These are phyloP conservation scores for Masnerella sp. DNA, from an alignment of 2,888 invertebrate genomes.

Conservation along the genomic window DNA sequence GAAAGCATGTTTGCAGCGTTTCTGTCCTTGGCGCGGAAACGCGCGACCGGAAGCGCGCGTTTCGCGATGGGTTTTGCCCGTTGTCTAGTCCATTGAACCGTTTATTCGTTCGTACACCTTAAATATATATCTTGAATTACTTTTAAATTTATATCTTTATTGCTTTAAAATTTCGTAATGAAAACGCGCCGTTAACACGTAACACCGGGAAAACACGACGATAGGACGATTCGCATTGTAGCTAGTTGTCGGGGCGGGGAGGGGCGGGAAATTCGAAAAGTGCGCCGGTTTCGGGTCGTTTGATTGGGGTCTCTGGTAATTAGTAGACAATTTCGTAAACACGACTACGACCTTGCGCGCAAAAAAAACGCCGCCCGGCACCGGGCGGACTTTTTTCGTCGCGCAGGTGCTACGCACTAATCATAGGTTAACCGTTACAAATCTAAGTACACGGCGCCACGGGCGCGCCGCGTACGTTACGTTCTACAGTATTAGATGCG, in stretches of 20 bases:
- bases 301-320: conserved; percentile 28
- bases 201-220: conserved; percentile 60
- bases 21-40: no score
- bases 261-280: conserved; percentile 11
- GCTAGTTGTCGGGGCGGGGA: conserved; percentile 13
- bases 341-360: conserved; percentile 49
- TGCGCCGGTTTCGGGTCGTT: conserved; percentile 24
- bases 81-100: conserved; percentile 44
- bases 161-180: conserved; percentile 77
- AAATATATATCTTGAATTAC: conserved; percentile 63
- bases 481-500: conserved; percentile 55
- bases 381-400: conserved; percentile 54
- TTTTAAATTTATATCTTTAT: conserved; percentile 72
- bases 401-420: conserved; percentile 63
- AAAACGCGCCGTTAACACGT: conserved; percentile 66
- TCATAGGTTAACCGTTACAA: conserved; percentile 63
- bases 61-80: conserved; percentile 17
- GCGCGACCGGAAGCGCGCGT: no score
- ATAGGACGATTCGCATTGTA: conserved; percentile 58
- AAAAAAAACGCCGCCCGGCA: no score
- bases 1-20: no score
- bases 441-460: conserved; percentile 63
- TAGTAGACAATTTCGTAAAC: conserved; percentile 56
- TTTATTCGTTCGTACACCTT: conserved; percentile 58
- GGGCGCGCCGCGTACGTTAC: conserved; percentile 52